phyloP scores from a whole-genome alignment of 2,888 invertebrate genomes.

The Byasa hedistus region DNA sequence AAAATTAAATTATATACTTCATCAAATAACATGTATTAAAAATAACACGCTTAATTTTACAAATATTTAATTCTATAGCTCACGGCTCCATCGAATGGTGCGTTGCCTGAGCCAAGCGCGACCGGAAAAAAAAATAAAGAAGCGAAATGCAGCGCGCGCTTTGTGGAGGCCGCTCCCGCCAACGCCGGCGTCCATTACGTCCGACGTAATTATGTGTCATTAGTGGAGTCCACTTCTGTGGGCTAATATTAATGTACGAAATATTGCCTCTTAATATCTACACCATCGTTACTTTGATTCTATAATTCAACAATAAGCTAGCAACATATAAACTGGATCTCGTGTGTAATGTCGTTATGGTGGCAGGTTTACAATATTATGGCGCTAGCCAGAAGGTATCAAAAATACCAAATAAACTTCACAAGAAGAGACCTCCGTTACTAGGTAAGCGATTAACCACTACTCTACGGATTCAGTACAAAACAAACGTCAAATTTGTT shows the following conservation, averaged over 20 bases:
- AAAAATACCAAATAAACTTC: no score
- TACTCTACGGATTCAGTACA: no score
- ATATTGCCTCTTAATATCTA: slow-evolving; percentile 70
- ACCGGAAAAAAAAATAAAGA: slow-evolving; percentile 48
- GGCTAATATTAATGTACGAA: slow-evolving; percentile 49
- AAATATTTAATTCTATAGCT: slow-evolving; percentile 18
- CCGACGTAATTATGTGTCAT: slow-evolving; percentile 74
- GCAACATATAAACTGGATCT: no score
- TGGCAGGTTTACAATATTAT: no score
- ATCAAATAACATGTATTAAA: no score
- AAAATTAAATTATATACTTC: no score
- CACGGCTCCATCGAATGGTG: slow-evolving; percentile 13
- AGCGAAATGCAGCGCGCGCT: slow-evolving; percentile 62
- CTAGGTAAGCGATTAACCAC: no score
- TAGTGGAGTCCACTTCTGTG: slow-evolving; percentile 58
- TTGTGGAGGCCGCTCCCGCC: slow-evolving; percentile 64
- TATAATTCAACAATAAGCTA: slow-evolving; percentile 16
- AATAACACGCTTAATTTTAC: not conserved
- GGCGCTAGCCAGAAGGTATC: no score
- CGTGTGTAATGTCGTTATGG: no score
- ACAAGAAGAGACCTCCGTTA: no score
- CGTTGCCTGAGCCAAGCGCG: slow-evolving; percentile 23
- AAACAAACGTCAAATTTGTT: no score
- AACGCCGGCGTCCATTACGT: slow-evolving; percentile 68
- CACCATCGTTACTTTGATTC: slow-evolving; percentile 37